Evolutionary conservation across 2,888 invertebrate genomes (phyloP), one percentile per base, ranked within the genome.

Genomic region (Drosophila fulvimacula): DNA sequence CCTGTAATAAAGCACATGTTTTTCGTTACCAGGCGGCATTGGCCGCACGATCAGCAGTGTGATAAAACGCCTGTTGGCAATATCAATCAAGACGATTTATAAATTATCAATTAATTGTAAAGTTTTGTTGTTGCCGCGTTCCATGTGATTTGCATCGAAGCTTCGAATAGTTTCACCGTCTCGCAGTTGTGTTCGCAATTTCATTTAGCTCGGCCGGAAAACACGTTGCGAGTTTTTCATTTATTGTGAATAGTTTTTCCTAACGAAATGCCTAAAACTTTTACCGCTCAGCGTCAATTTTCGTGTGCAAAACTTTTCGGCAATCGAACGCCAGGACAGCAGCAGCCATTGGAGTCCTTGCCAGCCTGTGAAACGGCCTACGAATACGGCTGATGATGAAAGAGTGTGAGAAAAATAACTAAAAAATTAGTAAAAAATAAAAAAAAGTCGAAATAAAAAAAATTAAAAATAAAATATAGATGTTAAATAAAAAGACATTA

Each of bases 221-320:
- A 24, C 49, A 30, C 53, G 21, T 32, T 30, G 61, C 39, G 68
- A 17, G 59, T 46, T 19, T 42, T 36, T 51, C 36, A 34, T 36
- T 30, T 7, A 53, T 34, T 57, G 30, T n/a, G 38, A 27, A 69
- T 39, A 42, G 53, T 60, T 76, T 49, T 64, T 21, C 24, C 38
- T 3, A 67, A 68, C 82, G 88, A 81, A 82, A 84, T 84, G 84
- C 57, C 57, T 69, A 85, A 65, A 68, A 79, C 74, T 71, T 82
- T 69, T 71, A 44, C 36, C 52, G 44, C 46, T 34, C 41, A 34
- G 32, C 42, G 39, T 34, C 56, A 56, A 49, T 73, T 76, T 63
- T 63, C 64, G 62, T 69, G 78, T 69, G 49, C 49, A 65, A 71
- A 59, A 52, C 58, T 39, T 44, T 39, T 48, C 13, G 34, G 24